Base-by-base conservation (phyloP, 2,888 invertebrate species). In the Latheticus oryzae region DNA sequence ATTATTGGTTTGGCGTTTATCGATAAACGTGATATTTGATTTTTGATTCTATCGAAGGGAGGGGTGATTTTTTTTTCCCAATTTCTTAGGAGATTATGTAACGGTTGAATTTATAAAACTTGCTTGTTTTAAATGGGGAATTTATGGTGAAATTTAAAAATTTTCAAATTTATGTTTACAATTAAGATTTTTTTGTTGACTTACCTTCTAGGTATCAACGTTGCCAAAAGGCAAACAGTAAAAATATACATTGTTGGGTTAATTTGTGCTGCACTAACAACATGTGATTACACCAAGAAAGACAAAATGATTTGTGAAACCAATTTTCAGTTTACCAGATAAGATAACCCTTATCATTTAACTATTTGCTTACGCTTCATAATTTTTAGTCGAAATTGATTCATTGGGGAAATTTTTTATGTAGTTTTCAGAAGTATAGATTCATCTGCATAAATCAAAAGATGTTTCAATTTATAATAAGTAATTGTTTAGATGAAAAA, bases 291-390 rank as follows among this genome's bases (percentile, higher is more conserved):
- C 42, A 45, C 24, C 13, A 19, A 33, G 28, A 12, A 19, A 11
- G 17, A 26, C 45, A 45, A n/a, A 45, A 54, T 45, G 45, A 54
- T 54, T 37, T 45, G 45, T 54, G 53, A 45, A 53, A 35, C 26
- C 15, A 37, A 26, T 37, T 8, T 35, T 21, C 8, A n/a, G 13
- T 15, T 13, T 5, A 9, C 8, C 8, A 21, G 57, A 57, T 57
- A 57, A 57, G 57, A 57, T 57, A 57, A 57, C 32, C 28, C 4
- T 26, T 51, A 51, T 15, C 19, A 13, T 16, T n/a, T 30, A n/a
- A 21, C 8, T 57, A 51, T 57, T 52, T 57, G 40, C 42, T 19
- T 50, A 35, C 5, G 12, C 5, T 28, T 9, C 28, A 11, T 8
- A 28, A 24, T 24, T 28, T 28, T n/a, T 11, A 4, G 28, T 9